phyloP scores from a whole-genome alignment of 2,113 vertebrate genomes.

The Isichthys henryi region DNA sequence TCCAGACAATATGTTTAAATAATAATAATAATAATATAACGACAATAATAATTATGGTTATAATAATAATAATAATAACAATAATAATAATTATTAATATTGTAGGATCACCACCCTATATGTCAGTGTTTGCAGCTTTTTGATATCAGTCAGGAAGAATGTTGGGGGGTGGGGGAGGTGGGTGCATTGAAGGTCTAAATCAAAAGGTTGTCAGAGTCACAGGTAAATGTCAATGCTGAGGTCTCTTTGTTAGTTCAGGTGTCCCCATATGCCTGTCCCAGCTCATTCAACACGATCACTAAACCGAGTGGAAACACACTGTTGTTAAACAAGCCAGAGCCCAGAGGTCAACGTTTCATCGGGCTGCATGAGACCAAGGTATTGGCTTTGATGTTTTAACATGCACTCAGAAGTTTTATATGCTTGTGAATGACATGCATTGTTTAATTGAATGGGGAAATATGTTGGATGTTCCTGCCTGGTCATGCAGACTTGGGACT shows the following conservation, averaged over 20 bases:
- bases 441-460: background rate
- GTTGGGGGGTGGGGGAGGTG: background rate
- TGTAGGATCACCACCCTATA: background rate
- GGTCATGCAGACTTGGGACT: background rate
- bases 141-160: background rate
- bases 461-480: background rate
- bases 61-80: too few relatives aligned
- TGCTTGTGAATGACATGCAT: background rate
- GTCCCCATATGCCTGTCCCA: background rate
- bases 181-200: background rate
- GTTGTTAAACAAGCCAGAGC: background rate
- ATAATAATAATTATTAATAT: background rate
- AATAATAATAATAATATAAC: background rate
- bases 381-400: background rate
- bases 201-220: background rate
- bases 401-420: background rate
- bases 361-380: background rate
- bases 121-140: background rate
- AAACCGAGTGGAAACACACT: background rate
- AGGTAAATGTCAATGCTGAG: background rate
- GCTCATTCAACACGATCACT: background rate
- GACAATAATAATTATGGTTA: background rate
- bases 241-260: conserved; percentile 19
- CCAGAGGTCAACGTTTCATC: background rate
- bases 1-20: background rate